Evolutionary conservation across 2,797 vertebrate genomes (phyloP).

Genomic region (Pristis pectinata): DNA sequence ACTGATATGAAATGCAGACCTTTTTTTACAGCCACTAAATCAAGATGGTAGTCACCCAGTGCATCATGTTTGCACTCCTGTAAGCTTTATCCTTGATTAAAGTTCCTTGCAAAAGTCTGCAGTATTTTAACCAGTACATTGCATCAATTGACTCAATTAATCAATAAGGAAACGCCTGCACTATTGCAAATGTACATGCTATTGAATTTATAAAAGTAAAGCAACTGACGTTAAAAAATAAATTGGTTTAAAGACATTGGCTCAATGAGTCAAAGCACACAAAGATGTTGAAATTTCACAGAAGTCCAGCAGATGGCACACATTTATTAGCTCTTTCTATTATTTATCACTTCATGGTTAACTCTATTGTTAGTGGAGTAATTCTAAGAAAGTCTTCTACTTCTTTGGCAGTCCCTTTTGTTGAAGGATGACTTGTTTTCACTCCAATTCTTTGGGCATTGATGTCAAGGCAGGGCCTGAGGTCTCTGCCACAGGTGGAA

Average conservation of each 20-base stretch:
- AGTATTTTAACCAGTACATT: background rate
- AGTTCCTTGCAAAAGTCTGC: background rate
- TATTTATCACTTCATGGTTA: constrained; percentile 27
- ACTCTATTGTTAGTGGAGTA: background rate
- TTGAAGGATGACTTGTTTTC: no score
- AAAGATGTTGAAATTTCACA: constrained; percentile 22
- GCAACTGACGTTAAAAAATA: background rate
- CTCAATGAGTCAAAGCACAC: background rate
- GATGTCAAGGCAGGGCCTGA: no score
- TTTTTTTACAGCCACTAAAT: constrained; percentile 32
- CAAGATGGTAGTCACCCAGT: constrained; percentile 7
- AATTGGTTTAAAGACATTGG: background rate
- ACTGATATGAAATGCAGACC: constrained; percentile 19
- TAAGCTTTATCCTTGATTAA: constrained; percentile 33
- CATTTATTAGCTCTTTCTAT: constrained; percentile 35
- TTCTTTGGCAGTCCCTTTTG: no score
- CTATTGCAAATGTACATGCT: background rate
- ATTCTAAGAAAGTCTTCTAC: background rate
- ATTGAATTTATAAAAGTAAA: constrained; percentile 1
- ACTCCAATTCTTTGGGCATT: no score
- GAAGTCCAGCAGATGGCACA: constrained; percentile 34
- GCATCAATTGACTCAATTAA: constrained; percentile 1
- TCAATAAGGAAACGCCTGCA: constrained; percentile 18
- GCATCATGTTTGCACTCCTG: background rate
- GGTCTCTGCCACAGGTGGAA: no score